These are phyloP conservation scores for Agrochola litura DNA, from an alignment of 2,888 invertebrate genomes.

Conservation along the genomic window DNA sequence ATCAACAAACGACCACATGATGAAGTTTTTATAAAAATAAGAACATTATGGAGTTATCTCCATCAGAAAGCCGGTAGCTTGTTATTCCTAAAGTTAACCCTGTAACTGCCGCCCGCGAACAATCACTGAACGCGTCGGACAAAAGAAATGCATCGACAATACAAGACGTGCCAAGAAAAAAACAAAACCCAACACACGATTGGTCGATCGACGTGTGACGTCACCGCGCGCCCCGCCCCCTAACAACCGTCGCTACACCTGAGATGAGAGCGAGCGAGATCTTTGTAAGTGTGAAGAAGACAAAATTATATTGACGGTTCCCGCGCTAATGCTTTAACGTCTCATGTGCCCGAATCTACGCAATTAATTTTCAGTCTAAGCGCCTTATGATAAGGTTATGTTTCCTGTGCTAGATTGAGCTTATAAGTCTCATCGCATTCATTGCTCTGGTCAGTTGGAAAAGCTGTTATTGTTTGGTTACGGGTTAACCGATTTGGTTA, in stretches of 20 bases:
- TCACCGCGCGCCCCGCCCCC: slow-evolving; percentile 86
- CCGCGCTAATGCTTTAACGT: slow-evolving; percentile 58
- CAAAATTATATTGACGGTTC: slow-evolving; percentile 79
- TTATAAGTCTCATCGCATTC: slow-evolving; percentile 62
- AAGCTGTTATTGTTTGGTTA: slow-evolving; percentile 90
- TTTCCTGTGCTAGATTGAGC: slow-evolving; percentile 44
- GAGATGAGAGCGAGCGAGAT: slow-evolving; percentile 87
- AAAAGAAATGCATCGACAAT: slow-evolving; percentile 84
- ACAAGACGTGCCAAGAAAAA: slow-evolving; percentile 81
- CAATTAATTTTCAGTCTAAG: slow-evolving; percentile 57
- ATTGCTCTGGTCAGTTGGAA: slow-evolving; percentile 85
- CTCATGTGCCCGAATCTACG: slow-evolving; percentile 40
- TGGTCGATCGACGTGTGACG: slow-evolving; percentile 85
- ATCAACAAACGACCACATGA: not conserved
- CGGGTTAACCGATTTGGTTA: slow-evolving; percentile 90
- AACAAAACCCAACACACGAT: slow-evolving; percentile 78
- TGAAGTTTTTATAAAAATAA: slow-evolving; percentile 31
- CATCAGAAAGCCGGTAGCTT: slow-evolving; percentile 71
- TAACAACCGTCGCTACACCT: slow-evolving; percentile 88
- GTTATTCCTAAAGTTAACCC: slow-evolving; percentile 80
- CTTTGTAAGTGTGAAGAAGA: slow-evolving; percentile 79
- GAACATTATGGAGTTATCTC: slow-evolving; percentile 62
- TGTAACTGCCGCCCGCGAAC: slow-evolving; percentile 71
- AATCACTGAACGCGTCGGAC: slow-evolving; percentile 77
- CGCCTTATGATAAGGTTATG: not conserved